phyloP scores from a whole-genome alignment of 64 coral and sea anemone species.

The Trachythela sp. region DNA sequence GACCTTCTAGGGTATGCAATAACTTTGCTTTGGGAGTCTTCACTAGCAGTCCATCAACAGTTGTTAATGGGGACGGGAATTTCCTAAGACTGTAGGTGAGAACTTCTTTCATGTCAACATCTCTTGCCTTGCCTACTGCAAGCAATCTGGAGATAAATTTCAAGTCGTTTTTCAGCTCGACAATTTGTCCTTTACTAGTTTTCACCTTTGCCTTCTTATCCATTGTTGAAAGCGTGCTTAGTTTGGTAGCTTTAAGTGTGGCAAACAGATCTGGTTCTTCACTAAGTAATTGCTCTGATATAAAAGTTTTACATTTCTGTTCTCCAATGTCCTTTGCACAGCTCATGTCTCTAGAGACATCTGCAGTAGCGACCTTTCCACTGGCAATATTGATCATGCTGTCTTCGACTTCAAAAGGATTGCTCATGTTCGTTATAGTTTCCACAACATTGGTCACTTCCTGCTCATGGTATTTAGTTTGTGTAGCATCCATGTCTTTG shows the following conservation, averaged over 20 bases:
- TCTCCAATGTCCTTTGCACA: background rate
- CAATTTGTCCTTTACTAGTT: background rate
- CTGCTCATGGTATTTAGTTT: background rate
- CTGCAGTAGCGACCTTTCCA: background rate
- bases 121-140: background rate
- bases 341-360: conserved; percentile 1
- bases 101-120: background rate
- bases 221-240: conserved; percentile 16
- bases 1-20: background rate
- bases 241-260: background rate
- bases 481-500: background rate
- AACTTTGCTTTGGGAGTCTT: background rate
- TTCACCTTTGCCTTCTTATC: background rate
- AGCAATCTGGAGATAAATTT: background rate
- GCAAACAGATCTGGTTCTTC: conserved; percentile 18
- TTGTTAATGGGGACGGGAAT: background rate
- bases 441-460: conserved; percentile 9
- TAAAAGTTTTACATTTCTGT: conserved; percentile 18
- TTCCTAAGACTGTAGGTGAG: background rate
- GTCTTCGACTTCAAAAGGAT: conserved; percentile 11
- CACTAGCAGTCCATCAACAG: background rate
- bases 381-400: conserved; percentile 17
- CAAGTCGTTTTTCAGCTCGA: background rate
- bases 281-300: background rate
- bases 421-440: background rate